Percentiles rank a stretch among this genome's conserved stretches.
Conservation (phyloP, 2,888 invertebrate genomes). For the Cheilosia vernalis region DNA sequence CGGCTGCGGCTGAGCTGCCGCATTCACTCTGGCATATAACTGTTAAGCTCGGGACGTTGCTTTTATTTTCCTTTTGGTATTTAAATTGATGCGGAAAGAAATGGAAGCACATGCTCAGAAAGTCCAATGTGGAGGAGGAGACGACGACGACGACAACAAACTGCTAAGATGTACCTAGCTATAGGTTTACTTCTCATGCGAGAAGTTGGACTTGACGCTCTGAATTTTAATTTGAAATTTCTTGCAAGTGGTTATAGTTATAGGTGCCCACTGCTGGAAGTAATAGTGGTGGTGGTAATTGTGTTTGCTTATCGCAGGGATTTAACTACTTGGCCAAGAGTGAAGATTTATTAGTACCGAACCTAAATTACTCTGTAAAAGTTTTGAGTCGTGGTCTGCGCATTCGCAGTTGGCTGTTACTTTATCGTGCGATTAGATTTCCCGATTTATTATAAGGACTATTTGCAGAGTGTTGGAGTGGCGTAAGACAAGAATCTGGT, state of each 20-base stretch:
- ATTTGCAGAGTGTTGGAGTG: conserved; percentile 22
- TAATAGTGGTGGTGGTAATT: conserved; percentile 27
- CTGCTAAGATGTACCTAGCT: conserved; percentile 4
- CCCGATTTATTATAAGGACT: conserved; percentile 41
- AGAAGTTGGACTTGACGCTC: conserved; percentile 39
- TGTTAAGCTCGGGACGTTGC: conserved; percentile 37
- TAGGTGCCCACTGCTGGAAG: conserved; percentile 41
- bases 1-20: background rate
- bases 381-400: conserved; percentile 43
- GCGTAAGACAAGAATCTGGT: conserved; percentile 36
- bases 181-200: conserved; percentile 23
- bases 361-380: conserved; percentile 68
- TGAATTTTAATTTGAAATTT: conserved; percentile 61
- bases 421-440: conserved; percentile 44
- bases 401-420: conserved; percentile 42
- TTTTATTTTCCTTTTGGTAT: conserved; percentile 42
- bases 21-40: conserved; percentile 22
- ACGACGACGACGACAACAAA: conserved; percentile 3
- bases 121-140: conserved; percentile 46
- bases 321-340: conserved; percentile 60
- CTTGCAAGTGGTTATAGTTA: conserved; percentile 28
- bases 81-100: conserved; percentile 70
- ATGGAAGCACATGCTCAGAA: conserved; percentile 67
- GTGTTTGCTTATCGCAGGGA: conserved; percentile 33
- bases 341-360: conserved; percentile 71